Conservation (phyloP, 1,140 invertebrate species). For the Holcopasites calliopsidis region DNA sequence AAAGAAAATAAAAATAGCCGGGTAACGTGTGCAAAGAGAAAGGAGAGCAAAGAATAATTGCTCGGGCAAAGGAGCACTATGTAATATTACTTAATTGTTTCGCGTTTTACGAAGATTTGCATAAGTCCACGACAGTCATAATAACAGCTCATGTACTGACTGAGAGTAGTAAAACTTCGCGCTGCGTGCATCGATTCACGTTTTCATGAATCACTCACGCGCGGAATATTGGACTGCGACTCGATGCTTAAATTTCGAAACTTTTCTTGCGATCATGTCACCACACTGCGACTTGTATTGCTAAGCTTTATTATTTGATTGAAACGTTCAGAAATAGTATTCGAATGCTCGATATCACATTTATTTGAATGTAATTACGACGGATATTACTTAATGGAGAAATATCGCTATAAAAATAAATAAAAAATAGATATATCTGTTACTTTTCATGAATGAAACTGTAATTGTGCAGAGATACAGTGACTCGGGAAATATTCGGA, state of each 20-base stretch:
- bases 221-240: not conserved
- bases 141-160: not conserved
- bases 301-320: no score
- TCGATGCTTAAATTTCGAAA: not conserved
- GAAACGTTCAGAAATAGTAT: no score
- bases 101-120: not conserved
- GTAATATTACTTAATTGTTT: not conserved
- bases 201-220: not conserved
- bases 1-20: not conserved
- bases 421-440: no score
- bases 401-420: no score
- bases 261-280: no score
- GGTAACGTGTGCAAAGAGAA: not conserved
- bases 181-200: slow-evolving; percentile 1
- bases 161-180: not conserved
- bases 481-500: no score
- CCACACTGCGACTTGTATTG: no score
- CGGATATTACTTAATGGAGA: no score
- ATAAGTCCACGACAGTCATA: not conserved
- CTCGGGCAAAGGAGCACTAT: not conserved
- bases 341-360: no score
- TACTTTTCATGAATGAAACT: no score
- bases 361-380: no score
- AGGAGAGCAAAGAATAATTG: not conserved
- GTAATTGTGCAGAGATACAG: no score